These are phyloP conservation scores for Thalassoma bifasciatum DNA, from an alignment of 2,113 vertebrate genomes.

Conservation along the genomic window DNA sequence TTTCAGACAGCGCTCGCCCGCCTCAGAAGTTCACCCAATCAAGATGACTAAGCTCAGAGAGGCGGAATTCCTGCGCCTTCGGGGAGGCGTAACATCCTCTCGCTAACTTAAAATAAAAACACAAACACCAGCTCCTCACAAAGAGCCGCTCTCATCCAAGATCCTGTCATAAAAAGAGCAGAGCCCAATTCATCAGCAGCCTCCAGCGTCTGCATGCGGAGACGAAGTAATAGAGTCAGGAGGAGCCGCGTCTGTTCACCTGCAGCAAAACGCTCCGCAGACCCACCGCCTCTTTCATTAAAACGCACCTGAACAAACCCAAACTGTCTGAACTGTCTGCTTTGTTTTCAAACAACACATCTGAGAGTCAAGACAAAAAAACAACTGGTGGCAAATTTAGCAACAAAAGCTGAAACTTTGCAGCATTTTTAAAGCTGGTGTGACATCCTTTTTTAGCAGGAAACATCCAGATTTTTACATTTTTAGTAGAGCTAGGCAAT, in stretches of 20 bases:
- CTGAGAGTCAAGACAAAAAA: too few species aligned
- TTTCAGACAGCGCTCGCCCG: constrained; percentile 23
- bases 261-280: constrained; percentile 54
- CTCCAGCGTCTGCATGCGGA: constrained; percentile 18
- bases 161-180: constrained; percentile 12
- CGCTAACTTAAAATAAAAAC: constrained; percentile 26
- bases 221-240: constrained; percentile 19
- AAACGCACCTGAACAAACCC: constrained; percentile 42
- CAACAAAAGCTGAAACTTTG: too few species aligned
- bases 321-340: background rate
- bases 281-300: constrained; percentile 55
- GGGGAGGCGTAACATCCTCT: constrained; percentile 39
- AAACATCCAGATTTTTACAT: too few species aligned
- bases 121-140: constrained; percentile 14
- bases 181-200: constrained; percentile 20
- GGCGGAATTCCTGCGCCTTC: constrained; percentile 45
- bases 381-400: too few species aligned
- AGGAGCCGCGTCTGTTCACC: constrained; percentile 40
- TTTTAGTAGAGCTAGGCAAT: too few species aligned
- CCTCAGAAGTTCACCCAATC: constrained; percentile 42
- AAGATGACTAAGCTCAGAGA: constrained; percentile 50
- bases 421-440: too few species aligned
- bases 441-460: too few species aligned
- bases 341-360: too few species aligned
- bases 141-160: constrained; percentile 20